Evolutionary conservation across 2,113 vertebrate genomes (phyloP).

Genomic region (Falco punctatus): DNA sequence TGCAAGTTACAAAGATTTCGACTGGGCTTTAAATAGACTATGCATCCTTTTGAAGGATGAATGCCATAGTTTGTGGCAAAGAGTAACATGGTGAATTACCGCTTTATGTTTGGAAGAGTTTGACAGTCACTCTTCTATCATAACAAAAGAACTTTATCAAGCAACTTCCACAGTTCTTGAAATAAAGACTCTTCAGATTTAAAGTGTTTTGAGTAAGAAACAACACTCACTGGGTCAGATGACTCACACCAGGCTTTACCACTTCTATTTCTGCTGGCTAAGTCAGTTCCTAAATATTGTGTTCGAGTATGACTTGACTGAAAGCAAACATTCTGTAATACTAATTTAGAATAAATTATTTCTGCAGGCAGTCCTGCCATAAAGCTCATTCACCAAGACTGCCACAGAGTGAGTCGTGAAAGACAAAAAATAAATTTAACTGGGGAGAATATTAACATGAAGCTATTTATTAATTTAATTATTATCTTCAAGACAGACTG

Average conservation of each 20-base stretch:
- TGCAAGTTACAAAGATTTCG: neutral
- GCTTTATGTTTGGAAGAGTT: neutral
- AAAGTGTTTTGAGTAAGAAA: neutral
- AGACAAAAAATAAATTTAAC: neutral
- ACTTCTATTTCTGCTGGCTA: neutral
- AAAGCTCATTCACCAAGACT: neutral
- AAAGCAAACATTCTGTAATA: conserved; percentile 1
- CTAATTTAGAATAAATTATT: conserved; percentile 13
- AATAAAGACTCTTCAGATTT: neutral
- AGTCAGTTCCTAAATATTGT: neutral
- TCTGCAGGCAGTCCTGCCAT: neutral
- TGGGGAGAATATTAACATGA: neutral
- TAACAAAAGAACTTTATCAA: neutral
- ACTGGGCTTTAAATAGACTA: neutral
- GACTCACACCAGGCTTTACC: neutral
- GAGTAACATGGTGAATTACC: neutral
- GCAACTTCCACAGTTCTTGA: neutral
- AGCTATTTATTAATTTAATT: neutral
- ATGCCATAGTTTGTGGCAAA: neutral
- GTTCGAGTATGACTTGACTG: neutral
- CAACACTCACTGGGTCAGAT: neutral
- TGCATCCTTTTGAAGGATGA: neutral
- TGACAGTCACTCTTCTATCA: neutral
- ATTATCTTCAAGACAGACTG: neutral
- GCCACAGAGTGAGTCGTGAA: neutral